A percentile compares a stretch with the other conserved stretches of the same genome.
phyloP scores from a whole-genome alignment of 2,113 vertebrate species.

The Solea solea region DNA sequence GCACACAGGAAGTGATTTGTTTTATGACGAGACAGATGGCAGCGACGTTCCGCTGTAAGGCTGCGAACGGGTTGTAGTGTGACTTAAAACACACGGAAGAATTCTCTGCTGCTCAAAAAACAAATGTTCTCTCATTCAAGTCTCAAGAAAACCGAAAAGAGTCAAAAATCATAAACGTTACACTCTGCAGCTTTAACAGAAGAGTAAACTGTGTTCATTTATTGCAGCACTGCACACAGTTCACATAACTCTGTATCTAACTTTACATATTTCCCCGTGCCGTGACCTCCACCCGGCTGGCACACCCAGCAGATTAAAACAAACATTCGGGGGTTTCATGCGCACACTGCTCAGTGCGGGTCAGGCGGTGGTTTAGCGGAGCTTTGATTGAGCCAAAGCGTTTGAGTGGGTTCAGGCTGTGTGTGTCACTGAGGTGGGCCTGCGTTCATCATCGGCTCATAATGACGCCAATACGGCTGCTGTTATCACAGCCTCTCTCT shows the following conservation, averaged over 20 bases:
- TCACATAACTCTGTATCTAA: slow-evolving; percentile 1
- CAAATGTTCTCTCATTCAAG: no score
- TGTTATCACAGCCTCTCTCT: slow-evolving; percentile 54
- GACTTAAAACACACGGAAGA: no score
- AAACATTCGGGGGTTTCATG: slow-evolving; percentile 36
- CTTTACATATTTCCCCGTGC: not conserved
- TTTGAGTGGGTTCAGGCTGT: slow-evolving; percentile 53
- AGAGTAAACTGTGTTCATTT: not conserved
- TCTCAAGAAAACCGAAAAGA: no score
- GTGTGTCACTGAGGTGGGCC: slow-evolving; percentile 50
- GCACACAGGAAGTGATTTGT: no score
- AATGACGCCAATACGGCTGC: slow-evolving; percentile 52
- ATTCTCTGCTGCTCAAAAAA: no score
- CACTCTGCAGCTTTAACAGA: no score
- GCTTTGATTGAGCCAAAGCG: slow-evolving; percentile 51
- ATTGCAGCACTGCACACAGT: not conserved
- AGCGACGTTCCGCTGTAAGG: no score
- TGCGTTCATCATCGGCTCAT: slow-evolving; percentile 52
- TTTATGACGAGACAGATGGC: no score
- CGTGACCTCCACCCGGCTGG: slow-evolving; percentile 18
- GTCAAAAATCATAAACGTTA: no score
- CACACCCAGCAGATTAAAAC: slow-evolving; percentile 43
- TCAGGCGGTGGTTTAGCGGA: slow-evolving; percentile 42
- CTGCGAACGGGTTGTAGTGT: no score
- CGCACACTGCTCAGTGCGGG: slow-evolving; percentile 4